phyloP scores from a whole-genome alignment of 2,797 vertebrate genomes.

The Mormyrops attenuatus region DNA sequence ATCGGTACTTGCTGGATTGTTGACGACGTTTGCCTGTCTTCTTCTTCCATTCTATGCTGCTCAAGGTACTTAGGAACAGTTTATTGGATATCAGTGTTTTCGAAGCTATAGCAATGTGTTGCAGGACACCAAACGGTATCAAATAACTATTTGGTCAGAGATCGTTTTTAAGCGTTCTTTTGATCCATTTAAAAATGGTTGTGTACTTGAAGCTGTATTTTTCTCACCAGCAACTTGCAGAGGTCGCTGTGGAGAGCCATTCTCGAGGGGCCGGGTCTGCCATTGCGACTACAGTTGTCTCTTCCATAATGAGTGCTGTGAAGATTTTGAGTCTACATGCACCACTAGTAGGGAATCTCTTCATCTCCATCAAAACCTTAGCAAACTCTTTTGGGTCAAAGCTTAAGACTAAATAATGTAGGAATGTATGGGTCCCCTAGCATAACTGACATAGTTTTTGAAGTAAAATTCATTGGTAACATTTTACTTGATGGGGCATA shows the following conservation, averaged over 20 bases:
- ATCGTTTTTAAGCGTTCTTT: neutral
- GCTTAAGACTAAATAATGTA: neutral
- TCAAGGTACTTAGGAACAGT: constrained; percentile 23
- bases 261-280: constrained; percentile 70
- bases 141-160: neutral
- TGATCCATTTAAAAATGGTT: neutral
- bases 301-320: constrained; percentile 77
- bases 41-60: constrained; percentile 33
- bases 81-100: neutral
- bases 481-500: neutral
- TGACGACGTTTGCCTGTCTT: constrained; percentile 25
- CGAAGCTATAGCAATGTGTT: neutral
- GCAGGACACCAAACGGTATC: too few species aligned
- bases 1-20: constrained; percentile 20
- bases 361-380: neutral
- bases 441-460: neutral
- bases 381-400: neutral
- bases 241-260: constrained; percentile 79
- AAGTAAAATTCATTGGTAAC: neutral
- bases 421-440: neutral
- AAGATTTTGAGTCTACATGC: constrained; percentile 74
- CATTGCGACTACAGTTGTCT: constrained; percentile 78
- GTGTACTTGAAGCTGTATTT: neutral
- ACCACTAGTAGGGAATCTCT: constrained; percentile 55
- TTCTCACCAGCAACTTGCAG: constrained; percentile 65